Evolutionary conservation across 2,888 invertebrate genomes (phyloP).

Genomic region (Drosophila recens): DNA sequence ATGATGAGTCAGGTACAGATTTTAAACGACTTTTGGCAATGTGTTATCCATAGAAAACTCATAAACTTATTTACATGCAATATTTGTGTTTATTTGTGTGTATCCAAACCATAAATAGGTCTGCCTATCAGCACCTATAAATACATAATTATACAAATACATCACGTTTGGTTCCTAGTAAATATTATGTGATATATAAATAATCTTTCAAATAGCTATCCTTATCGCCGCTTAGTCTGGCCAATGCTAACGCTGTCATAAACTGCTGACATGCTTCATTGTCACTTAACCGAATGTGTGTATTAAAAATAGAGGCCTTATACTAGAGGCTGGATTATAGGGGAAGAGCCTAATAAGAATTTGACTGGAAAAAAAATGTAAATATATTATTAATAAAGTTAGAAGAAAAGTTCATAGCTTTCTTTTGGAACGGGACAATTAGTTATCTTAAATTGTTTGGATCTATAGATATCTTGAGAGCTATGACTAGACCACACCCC

Average conservation of each 20-base stretch:
- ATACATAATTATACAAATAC: too few species aligned
- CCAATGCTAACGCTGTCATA: neutral
- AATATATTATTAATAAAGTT: neutral
- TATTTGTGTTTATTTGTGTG: neutral
- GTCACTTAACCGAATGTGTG: neutral
- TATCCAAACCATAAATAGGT: neutral
- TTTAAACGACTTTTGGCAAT: neutral
- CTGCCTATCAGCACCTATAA: neutral
- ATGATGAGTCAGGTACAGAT: constrained; percentile 2
- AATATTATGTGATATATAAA: neutral
- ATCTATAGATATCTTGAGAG: constrained; percentile 11
- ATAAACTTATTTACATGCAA: neutral
- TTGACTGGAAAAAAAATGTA: neutral
- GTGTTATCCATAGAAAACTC: neutral
- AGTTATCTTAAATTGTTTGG: neutral
- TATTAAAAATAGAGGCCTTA: neutral
- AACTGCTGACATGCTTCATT: neutral
- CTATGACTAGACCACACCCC: constrained; percentile 15
- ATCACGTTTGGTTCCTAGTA: neutral
- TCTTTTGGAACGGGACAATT: neutral
- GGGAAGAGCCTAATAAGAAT: neutral
- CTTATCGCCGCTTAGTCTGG: neutral
- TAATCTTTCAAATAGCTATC: neutral
- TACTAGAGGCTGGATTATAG: neutral
- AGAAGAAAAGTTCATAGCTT: neutral